A percentile compares a stretch with the other conserved stretches of the same genome.
Evolutionary conservation across 1,140 invertebrate genomes (phyloP).

Genomic region (Drosophila busckii): DNA sequence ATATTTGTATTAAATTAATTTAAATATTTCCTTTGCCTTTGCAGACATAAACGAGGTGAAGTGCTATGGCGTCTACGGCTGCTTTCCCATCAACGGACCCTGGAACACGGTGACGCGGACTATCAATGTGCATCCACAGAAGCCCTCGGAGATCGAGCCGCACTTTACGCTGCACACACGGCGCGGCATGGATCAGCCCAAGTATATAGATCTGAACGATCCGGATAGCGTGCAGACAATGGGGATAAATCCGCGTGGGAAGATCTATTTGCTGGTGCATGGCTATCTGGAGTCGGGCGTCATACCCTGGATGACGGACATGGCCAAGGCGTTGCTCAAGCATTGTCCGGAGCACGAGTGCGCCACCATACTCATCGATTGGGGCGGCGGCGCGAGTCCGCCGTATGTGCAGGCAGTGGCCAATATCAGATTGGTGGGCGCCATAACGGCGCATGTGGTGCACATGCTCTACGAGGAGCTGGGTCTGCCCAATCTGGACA

Average conservation of each 20-base stretch:
- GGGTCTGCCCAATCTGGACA: slow-evolving; percentile 80
- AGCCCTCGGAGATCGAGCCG: slow-evolving; percentile 81
- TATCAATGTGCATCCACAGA: slow-evolving; percentile 87
- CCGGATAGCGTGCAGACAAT: slow-evolving; percentile 81
- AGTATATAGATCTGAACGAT: slow-evolving; percentile 83
- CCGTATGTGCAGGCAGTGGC: slow-evolving; percentile 94
- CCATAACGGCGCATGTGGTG: slow-evolving; percentile 88
- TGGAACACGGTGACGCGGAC: slow-evolving; percentile 89
- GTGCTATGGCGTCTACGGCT: slow-evolving; percentile 90
- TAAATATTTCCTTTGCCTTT: neutral
- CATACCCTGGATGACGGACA: slow-evolving; percentile 82
- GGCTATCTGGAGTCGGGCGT: slow-evolving; percentile 91
- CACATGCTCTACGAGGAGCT: slow-evolving; percentile 81
- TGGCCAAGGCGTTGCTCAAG: slow-evolving; percentile 82
- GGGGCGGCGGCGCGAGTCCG: slow-evolving; percentile 90
- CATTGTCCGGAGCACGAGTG: slow-evolving; percentile 84
- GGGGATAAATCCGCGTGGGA: slow-evolving; percentile 82
- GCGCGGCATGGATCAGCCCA: slow-evolving; percentile 80
- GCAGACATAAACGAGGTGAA: slow-evolving; percentile 79
- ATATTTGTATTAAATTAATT: neutral
- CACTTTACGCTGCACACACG: slow-evolving; percentile 81
- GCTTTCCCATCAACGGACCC: slow-evolving; percentile 89
- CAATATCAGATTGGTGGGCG: slow-evolving; percentile 92
- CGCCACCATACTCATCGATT: slow-evolving; percentile 90
- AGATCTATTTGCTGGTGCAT: slow-evolving; percentile 89